phyloP scores from a whole-genome alignment of 37 sponge, comb jelly and placozoan species.

The Chondrilla cf. caribensis region DNA sequence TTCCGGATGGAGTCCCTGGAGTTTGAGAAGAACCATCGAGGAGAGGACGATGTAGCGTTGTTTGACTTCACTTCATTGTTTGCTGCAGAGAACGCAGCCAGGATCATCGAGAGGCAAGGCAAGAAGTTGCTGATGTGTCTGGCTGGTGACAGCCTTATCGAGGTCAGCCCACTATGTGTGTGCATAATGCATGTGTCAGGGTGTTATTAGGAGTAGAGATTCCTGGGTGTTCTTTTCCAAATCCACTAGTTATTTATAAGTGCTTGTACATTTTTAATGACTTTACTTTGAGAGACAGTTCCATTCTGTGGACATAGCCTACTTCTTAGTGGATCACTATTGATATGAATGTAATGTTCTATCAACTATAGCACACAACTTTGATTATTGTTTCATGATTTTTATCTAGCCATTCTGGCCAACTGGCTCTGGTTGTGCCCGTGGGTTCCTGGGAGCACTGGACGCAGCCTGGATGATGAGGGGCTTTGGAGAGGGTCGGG shows the following conservation, averaged over 20 bases:
- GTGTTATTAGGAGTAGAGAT: neutral
- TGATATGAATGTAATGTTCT: too few species aligned
- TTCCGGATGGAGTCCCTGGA: constrained; percentile 47
- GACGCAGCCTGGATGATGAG: constrained; percentile 97
- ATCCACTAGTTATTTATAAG: too few species aligned
- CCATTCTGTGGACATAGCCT: too few species aligned
- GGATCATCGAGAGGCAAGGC: constrained; percentile 75
- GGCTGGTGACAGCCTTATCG: constrained; percentile 85
- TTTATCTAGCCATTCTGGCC: constrained; percentile 93
- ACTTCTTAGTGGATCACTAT: too few species aligned
- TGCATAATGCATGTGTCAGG: neutral
- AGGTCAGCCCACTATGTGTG: constrained; percentile 33
- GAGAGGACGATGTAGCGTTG: constrained; percentile 82
- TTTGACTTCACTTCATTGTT: constrained; percentile 93
- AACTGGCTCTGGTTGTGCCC: constrained; percentile 85
- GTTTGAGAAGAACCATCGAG: constrained; percentile 69
- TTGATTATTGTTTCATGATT: too few species aligned
- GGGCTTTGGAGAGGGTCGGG: constrained; percentile 51
- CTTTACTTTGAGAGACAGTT: too few species aligned
- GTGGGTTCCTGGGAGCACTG: constrained; percentile 84
- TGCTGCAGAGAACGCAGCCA: constrained; percentile 70
- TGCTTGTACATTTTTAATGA: too few species aligned
- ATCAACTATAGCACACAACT: too few species aligned
- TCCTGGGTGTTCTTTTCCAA: too few species aligned
- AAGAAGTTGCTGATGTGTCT: constrained; percentile 65